A percentile compares a stretch with the other conserved stretches of the same genome.
Evolutionary conservation across 2,888 invertebrate species (phyloP).

Genomic region (Eupithecia inturbata): DNA sequence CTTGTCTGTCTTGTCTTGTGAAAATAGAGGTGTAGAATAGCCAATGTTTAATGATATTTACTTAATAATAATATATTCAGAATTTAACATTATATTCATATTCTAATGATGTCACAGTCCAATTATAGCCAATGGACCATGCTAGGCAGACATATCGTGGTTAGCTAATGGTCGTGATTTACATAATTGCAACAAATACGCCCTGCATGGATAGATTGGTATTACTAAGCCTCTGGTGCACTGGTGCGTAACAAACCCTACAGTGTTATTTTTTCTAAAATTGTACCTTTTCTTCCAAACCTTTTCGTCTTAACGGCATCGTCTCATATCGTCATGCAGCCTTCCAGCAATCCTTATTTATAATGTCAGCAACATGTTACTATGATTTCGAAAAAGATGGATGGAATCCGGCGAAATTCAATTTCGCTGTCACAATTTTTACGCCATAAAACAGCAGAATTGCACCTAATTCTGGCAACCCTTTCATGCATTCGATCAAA

Average conservation of each 20-base stretch:
- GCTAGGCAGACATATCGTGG: conserved; percentile 9
- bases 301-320: not conserved
- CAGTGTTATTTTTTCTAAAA: too few species aligned
- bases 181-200: conserved; percentile 1
- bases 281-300: too few species aligned
- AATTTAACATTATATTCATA: conserved; percentile 7
- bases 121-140: conserved; percentile 47
- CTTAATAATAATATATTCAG: not conserved
- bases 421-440: conserved; percentile 26
- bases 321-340: not conserved
- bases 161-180: conserved; percentile 30
- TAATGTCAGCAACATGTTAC: conserved; percentile 4
- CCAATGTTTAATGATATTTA: not conserved
- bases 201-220: not conserved
- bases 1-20: too few species aligned
- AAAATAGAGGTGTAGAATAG: not conserved
- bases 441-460: conserved; percentile 35
- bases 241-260: too few species aligned
- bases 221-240: not conserved
- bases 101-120: conserved; percentile 46
- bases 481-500: conserved; percentile 46
- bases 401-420: conserved; percentile 11
- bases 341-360: not conserved
- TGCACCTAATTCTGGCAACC: conserved; percentile 44
- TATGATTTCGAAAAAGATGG: conserved; percentile 17